A percentile compares a stretch with the other conserved stretches of the same genome.
These are phyloP conservation scores for Doris montereyensis DNA, from an alignment of 2,888 invertebrate species.

Conservation along the genomic window DNA sequence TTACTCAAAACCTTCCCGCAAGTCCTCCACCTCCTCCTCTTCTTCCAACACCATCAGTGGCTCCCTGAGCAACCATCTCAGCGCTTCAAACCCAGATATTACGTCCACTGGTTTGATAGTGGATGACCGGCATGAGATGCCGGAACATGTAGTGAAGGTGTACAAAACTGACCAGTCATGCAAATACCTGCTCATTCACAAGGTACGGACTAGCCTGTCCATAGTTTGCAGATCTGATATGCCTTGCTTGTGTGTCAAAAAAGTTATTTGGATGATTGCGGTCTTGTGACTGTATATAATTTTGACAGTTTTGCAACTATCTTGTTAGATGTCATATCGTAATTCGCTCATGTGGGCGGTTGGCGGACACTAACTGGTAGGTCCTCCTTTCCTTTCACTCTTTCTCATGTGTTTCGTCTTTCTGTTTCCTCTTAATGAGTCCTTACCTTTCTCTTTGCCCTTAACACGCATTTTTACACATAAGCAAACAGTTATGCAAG, in stretches of 20 bases:
- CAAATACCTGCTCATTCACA: slow-evolving; percentile 96
- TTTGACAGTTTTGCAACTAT: too few relatives aligned
- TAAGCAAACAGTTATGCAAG: too few relatives aligned
- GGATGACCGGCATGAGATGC: slow-evolving; percentile 73
- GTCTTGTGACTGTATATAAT: background rate
- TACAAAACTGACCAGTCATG: slow-evolving; percentile 94
- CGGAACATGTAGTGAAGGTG: slow-evolving; percentile 97
- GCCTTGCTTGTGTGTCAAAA: background rate
- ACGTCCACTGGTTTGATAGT: slow-evolving; percentile 51
- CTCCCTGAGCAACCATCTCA: slow-evolving; percentile 58
- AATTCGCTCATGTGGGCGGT: too few relatives aligned
- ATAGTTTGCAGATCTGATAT: background rate
- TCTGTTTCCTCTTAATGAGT: too few relatives aligned
- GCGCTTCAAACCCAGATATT: slow-evolving; percentile 71
- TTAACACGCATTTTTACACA: too few relatives aligned
- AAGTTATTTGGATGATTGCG: background rate
- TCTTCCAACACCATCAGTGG: slow-evolving; percentile 52
- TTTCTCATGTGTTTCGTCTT: too few relatives aligned
- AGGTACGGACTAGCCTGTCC: too few relatives aligned
- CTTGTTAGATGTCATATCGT: too few relatives aligned
- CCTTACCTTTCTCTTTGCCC: too few relatives aligned
- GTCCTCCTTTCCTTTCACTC: too few relatives aligned
- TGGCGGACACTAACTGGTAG: too few relatives aligned
- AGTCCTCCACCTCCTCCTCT: slow-evolving; percentile 59
- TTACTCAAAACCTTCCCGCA: slow-evolving; percentile 51